Conservation (phyloP, 2,113 vertebrate species). For the Poecilia latipinna region DNA sequence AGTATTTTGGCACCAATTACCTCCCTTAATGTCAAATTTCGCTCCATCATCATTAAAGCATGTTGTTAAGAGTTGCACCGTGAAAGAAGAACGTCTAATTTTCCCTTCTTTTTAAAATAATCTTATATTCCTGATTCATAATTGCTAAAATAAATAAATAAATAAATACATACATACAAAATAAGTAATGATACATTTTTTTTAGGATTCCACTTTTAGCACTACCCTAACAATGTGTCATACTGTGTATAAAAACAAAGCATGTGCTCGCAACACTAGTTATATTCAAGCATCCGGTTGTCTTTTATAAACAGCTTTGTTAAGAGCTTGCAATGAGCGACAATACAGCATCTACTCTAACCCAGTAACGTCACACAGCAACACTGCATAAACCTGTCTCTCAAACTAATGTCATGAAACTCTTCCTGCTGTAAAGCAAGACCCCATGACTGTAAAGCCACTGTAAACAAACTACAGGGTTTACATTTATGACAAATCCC, state of each 20-base stretch:
- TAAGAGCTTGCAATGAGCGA: not conserved
- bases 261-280: not conserved
- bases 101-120: not conserved
- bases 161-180: not conserved
- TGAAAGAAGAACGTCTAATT: not conserved
- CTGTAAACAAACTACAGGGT: not conserved
- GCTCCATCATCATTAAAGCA: conserved; percentile 5
- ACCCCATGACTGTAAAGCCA: not conserved
- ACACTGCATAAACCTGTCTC: not conserved
- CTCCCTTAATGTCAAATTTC: conserved; percentile 17
- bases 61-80: not conserved
- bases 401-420: no score
- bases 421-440: not conserved
- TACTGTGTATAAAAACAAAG: not conserved
- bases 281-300: not conserved
- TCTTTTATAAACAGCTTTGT: not conserved
- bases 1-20: conserved; percentile 26
- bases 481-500: not conserved
- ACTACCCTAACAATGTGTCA: not conserved
- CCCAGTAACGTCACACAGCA: not conserved
- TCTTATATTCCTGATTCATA: no score
- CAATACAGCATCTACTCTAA: no score
- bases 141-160: not conserved
- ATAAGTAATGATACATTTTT: not conserved
- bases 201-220: not conserved